These are phyloP conservation scores for Brenthis ino DNA, from an alignment of 2,888 invertebrate species.

Conservation along the genomic window DNA sequence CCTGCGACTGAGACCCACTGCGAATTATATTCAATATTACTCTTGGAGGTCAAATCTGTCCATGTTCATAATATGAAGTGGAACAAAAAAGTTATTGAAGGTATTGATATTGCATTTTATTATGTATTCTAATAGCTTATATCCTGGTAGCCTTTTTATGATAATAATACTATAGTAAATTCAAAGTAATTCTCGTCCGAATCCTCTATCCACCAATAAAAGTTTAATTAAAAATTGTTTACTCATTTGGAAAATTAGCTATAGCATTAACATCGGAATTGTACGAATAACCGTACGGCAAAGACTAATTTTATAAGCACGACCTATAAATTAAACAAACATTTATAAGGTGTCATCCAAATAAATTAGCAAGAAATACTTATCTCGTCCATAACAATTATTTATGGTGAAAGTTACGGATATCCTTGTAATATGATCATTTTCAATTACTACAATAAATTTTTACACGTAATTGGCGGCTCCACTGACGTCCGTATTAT, in stretches of 20 bases:
- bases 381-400: background rate
- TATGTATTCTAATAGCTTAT: no score
- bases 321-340: background rate
- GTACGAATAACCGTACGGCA: no score
- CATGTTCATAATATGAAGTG: slow-evolving; percentile 43
- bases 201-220: no score
- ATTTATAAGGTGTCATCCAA: background rate
- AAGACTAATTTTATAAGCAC: background rate
- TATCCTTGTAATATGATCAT: slow-evolving; percentile 24
- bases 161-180: no score
- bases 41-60: slow-evolving; percentile 56
- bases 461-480: slow-evolving; percentile 16
- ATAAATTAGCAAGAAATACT: slow-evolving; percentile 4
- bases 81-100: background rate
- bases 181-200: no score
- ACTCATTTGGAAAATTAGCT: background rate
- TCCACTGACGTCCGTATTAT: slow-evolving; percentile 11
- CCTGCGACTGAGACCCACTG: slow-evolving; percentile 58
- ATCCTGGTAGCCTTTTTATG: no score
- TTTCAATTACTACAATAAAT: slow-evolving; percentile 22
- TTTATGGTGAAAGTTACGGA: slow-evolving; percentile 11
- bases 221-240: no score
- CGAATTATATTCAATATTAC: slow-evolving; percentile 67
- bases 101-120: background rate
- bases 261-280: no score